Base-by-base conservation (phyloP, 2,888 invertebrate genomes). In the Agrilus biguttatus region DNA sequence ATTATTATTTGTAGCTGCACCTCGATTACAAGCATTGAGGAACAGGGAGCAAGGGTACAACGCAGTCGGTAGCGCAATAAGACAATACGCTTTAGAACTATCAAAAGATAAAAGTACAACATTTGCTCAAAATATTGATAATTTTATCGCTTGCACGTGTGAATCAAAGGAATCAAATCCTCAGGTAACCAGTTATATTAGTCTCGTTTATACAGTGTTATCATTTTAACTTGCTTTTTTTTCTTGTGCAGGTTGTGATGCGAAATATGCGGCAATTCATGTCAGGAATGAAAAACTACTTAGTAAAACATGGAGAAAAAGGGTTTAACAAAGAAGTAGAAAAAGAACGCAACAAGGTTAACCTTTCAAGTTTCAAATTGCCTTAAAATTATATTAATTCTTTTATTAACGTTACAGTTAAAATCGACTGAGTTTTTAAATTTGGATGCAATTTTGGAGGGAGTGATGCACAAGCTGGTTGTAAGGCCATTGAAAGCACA, bases 211-310 rank as follows among this genome's bases (percentile, higher is more conserved):
- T 17, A 17, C 10, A 42, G n/a, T 40, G 1, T 40, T n/a, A 40
- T 8, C 17, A 17, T 17, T 17, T 2, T 17, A 17, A 17, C 17
- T 17, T 33, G 10, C 5, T 12, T 4, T 14, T 23, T 46, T 23
- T 37, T 23, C 42, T 46, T 59, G 59, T 28, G 33, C 52, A 73
- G 73, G 74, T 89, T 44, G 86, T 86, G 49, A 87, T 88, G 87
- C 74, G 87, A 46, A 88, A 88, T 58, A 87, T 93, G 73, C 77
- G 95, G 1, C 93, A 95, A 65, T 97, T 96, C 62, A 93, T 96
- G 89, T 93, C 89, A 13, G 96, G 95, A 43, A 95, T 97, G 83
- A 96, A 96, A 66, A 97, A 97, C 66, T 97, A 95, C 66, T 72
- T 96, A 46, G 88, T 95, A 32, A 93, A 93, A 58, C 91, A 93